These are phyloP conservation scores for Hetaerina titia DNA, from an alignment of 2,888 invertebrate species.

Conservation along the genomic window DNA sequence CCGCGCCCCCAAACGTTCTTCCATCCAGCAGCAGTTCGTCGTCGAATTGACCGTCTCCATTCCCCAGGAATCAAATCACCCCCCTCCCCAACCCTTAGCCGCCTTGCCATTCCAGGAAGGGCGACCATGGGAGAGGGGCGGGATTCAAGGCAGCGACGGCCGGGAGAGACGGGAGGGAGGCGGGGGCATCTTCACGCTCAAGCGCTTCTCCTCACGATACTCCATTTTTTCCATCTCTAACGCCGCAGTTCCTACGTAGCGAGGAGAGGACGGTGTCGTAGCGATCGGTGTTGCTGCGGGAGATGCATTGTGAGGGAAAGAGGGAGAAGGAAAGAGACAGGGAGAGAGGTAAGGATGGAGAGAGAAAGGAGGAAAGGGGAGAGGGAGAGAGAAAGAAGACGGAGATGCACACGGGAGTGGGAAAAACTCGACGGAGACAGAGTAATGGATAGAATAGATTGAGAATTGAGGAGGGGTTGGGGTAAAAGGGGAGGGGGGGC, in stretches of 20 bases:
- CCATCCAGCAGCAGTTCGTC: neutral
- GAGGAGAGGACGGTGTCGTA: neutral
- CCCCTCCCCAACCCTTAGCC: neutral
- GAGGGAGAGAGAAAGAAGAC: neutral
- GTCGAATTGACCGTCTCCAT: constrained; percentile 12
- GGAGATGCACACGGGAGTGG: neutral
- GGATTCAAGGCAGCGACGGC: too few relatives aligned
- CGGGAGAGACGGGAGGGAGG: neutral
- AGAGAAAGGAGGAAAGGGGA: neutral
- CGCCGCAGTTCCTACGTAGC: neutral
- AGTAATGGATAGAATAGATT: neutral
- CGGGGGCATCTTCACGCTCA: neutral
- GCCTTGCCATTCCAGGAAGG: neutral
- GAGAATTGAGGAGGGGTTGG: neutral
- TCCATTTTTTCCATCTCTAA: neutral
- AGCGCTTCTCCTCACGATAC: neutral
- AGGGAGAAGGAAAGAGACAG: neutral
- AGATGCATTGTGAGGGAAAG: neutral
- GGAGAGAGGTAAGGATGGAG: neutral
- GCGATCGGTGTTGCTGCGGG: neutral
- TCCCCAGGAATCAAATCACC: neutral
- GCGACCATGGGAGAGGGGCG: too few relatives aligned
- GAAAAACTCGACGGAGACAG: neutral
- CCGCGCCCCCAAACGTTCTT: neutral
- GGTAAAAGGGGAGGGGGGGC: neutral